Conservation (phyloP, 1,140 invertebrate species). For the Pogonognathellus flavescens region DNA sequence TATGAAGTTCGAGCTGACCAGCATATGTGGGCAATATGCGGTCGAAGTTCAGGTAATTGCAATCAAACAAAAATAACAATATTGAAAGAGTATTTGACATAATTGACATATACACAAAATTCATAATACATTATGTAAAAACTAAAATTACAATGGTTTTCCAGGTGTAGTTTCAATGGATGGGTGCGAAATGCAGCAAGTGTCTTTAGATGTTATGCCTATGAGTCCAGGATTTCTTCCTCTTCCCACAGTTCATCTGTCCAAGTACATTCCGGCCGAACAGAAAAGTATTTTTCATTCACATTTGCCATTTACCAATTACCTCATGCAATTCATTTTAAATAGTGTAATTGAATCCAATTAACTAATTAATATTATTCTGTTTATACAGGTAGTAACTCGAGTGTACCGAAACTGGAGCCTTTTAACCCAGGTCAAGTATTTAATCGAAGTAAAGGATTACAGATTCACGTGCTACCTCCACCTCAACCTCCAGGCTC, state of each 20-base stretch:
- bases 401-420: slow-evolving; percentile 61
- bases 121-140: no score
- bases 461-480: slow-evolving; percentile 65
- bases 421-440: slow-evolving; percentile 63
- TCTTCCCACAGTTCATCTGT: slow-evolving; percentile 87
- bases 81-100: no score
- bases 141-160: slow-evolving; percentile 60
- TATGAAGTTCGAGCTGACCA: slow-evolving; percentile 93
- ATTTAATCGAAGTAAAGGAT: slow-evolving; percentile 63
- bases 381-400: slow-evolving; percentile 54
- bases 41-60: slow-evolving; percentile 59
- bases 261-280: slow-evolving; percentile 89
- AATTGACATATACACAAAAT: no score
- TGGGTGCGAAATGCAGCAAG: slow-evolving; percentile 77
- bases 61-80: no score
- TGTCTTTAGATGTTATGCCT: slow-evolving; percentile 91
- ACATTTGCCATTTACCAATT: background rate
- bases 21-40: slow-evolving; percentile 90
- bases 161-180: slow-evolving; percentile 86
- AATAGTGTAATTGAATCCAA: background rate
- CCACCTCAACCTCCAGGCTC: slow-evolving; percentile 57
- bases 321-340: no score
- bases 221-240: slow-evolving; percentile 89
- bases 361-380: background rate
- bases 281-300: slow-evolving; percentile 68